phyloP scores from a whole-genome alignment of 2,797 vertebrate species.

The Enoplosus armatus region DNA sequence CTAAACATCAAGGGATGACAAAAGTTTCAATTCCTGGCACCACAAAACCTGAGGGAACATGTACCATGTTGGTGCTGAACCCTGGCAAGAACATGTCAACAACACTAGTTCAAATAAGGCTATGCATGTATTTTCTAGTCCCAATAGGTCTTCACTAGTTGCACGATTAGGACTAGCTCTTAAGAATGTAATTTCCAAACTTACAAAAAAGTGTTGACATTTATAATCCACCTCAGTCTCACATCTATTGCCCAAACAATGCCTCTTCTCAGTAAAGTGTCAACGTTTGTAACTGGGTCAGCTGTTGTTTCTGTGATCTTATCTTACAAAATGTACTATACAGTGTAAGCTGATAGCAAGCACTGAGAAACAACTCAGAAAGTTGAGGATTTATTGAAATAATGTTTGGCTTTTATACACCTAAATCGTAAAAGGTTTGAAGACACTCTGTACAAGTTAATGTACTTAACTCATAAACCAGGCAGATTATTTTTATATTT shows the following conservation, averaged over 20 bases:
- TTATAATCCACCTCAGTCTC: background rate
- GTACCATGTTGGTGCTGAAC: background rate
- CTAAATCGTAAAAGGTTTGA: fast-evolving
- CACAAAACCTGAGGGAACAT: background rate
- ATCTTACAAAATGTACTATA: conserved; percentile 6
- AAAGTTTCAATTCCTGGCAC: background rate
- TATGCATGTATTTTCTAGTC: background rate
- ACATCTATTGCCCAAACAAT: background rate
- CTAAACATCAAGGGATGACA: background rate
- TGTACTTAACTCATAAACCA: background rate
- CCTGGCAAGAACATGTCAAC: too few relatives aligned
- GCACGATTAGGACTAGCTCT: background rate
- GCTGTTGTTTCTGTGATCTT: conserved; percentile 17
- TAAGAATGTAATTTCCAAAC: background rate
- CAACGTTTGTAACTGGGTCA: conserved; percentile 48
- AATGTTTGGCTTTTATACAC: background rate
- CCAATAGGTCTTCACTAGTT: background rate
- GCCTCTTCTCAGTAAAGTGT: conserved; percentile 3
- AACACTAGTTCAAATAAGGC: too few relatives aligned
- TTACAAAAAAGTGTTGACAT: background rate
- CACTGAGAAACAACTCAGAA: background rate
- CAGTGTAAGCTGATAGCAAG: background rate
- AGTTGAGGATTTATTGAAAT: background rate
- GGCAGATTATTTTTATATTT: background rate
- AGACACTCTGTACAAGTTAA: background rate